phyloP scores from a whole-genome alignment of 2,797 vertebrate genomes.

The Sebastiscus albofasciatus region DNA sequence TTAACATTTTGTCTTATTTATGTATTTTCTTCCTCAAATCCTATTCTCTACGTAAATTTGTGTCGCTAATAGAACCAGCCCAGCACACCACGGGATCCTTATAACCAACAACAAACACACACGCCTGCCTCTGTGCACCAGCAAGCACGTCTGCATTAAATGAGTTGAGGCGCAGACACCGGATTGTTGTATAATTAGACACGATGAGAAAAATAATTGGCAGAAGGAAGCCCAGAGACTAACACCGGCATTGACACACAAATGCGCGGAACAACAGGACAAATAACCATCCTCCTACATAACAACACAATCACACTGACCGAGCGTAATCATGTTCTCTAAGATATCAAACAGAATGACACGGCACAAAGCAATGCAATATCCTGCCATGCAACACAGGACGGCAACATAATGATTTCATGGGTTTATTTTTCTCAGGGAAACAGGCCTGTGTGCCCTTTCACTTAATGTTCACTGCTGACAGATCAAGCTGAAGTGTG shows the following conservation, averaged over 20 bases:
- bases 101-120: constrained; percentile 13
- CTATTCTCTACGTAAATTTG: constrained; percentile 17
- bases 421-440: constrained; percentile 14
- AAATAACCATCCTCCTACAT: not conserved
- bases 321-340: not conserved
- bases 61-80: not conserved
- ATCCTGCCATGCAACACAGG: constrained; percentile 1
- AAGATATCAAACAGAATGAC: constrained; percentile 15
- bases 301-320: not conserved
- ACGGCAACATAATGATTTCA: constrained; percentile 5
- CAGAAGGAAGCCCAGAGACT: constrained; percentile 20
- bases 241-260: constrained; percentile 27
- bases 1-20: constrained; percentile 33
- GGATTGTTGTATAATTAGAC: constrained; percentile 53
- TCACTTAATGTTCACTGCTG: constrained; percentile 4
- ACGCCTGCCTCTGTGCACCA: constrained; percentile 17
- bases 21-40: constrained; percentile 12
- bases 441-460: constrained; percentile 21
- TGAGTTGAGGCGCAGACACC: not conserved
- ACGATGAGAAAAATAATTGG: constrained; percentile 36
- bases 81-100: not conserved
- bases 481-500: constrained; percentile 23
- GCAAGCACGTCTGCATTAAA: not conserved
- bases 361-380: constrained; percentile 13
- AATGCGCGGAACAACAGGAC: not conserved